Evolutionary conservation across 2,113 vertebrate genomes (phyloP), one percentile per base, ranked within the genome.

Genomic region (Neolamprologus devosi): DNA sequence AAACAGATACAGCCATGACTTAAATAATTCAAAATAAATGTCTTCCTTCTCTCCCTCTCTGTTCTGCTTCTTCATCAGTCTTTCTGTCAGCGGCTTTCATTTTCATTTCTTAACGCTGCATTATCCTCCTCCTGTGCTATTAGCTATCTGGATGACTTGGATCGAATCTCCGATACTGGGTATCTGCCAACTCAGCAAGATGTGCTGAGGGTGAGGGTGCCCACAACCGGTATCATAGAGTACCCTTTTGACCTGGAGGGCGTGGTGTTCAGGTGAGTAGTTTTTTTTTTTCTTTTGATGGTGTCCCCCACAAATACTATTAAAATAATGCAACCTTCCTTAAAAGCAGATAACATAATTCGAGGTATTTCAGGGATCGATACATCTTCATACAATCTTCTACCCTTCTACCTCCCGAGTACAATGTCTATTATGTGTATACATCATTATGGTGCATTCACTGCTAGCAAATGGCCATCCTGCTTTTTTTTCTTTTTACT

Each of bases 211-310:
- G 97, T 97, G 87, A 86, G 95, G 81, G 96, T 97, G 47, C 96
- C 97, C 91, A 97, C 97, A 2, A 97, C 97, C 1, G 97, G 97
- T 89, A 98, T 98, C 85, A 97, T 96, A 1, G 95, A 98, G 87
- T 97, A 97, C 84, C 96, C 96, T 2, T 98, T 98, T 92, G 95
- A 97, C 95, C 94, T 98, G 89, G 95, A 98, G 94, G 97, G 96
- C 33, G 97, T 95, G 93, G 88, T 97, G 70, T 98, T 98, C 94
- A 97, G 97, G 97, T 98, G 93, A 91, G 87, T 49, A n/a, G 4
- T 2, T 35, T 35, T n/a, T 5, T 16, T 63, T 16, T 35, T 37
- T n/a, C 4, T 6, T 45, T 7, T 19, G 10, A 7, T 13, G 6
- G 26, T 49, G 23, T 75, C 23, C 6, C 16, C 10, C 9, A 75